Evolutionary conservation across 2,113 vertebrate species (phyloP), one percentile per base, ranked within the genome.

Genomic region (Prolemur simus): DNA sequence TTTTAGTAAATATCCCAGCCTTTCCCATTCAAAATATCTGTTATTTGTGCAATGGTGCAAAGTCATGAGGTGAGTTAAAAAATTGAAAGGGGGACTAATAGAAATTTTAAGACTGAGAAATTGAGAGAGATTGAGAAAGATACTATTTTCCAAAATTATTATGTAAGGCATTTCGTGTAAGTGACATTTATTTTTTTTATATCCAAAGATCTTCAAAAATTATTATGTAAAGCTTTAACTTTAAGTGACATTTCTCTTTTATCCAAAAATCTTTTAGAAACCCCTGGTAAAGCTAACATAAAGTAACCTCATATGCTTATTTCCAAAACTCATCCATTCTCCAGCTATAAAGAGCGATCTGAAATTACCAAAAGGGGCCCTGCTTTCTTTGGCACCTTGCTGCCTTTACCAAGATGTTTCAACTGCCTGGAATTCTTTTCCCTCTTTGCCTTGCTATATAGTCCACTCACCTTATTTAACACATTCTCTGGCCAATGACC

Each of bases 301-400:
- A 88, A 34, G 45, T 6, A 87, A 27, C 6, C 11, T 87, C 29
- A 2, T 45, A 23, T 49, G 71, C 21, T 74, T 52, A 58, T 85
- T 60, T 17, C 21, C n/a, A 3, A 81, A 87, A 68, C 14, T 69
- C 17, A 25, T 2, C 21, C 5, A 56, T 68, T 17, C 11, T 85
- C 56, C 10, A 60, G 17, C 7, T 39, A 15, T 37, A 21, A 73
- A 60, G 15, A 64, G 21, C 25, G 39, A 29, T 18, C 11, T 13
- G 4, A 3, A 49, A 54, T 32, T n/a, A 27, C 11, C 20, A 14
- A 32, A 37, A 66, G 21, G 0, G 0, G 1, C 13, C 1, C 9
- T 18, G 14, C 2, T 71, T 20, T 47, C 85, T 52, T 47, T 11
- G 29, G 4, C 42, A 9, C 12, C 42, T 29, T 6, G 0, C 32